Base-by-base conservation (phyloP, 2,113 vertebrate genomes). In the pig (Sus scrofa) region DNA sequence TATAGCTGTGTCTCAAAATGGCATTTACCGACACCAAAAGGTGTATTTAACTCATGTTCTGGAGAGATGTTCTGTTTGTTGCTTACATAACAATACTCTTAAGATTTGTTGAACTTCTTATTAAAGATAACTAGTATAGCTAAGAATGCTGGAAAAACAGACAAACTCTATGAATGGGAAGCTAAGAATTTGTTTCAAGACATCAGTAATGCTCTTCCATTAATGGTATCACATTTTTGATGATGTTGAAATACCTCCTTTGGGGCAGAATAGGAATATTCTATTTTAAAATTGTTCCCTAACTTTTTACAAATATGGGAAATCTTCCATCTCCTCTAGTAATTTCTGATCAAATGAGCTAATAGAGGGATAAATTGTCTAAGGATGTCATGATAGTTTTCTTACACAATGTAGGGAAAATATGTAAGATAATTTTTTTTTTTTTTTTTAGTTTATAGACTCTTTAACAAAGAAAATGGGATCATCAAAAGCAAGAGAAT, bases 271-370 rank as follows among this genome's bases (percentile, higher is more conserved):
- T 70, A 60, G 20, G 16, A 71, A 74, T 77, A 79, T 26, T 90
- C 75, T 6, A 95, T 90, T 96, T 95, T 71, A 58, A 65, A 77
- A 70, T 89, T 68, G 18, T 96, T 68, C 74, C 32, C 83, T 70
- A 62, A 62, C 1, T 50, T 94, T 85, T 88, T 94, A 73, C 2
- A 85, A 89, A 70, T 79, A 86, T 13, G 13, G 6, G 20, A 37
- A 62, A 67, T 88, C n/a, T 90, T 30, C 93, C 24, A 87, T 68
- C 9, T 73, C 10, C 74, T 65, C 56, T 68, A 89, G 84, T 14
- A 90, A 85, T 75, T 92, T 81, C 26, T 81, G 26, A 34, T 65
- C 27, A 75, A 44, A 32, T 70, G 30, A 79, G 14, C 18, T 94
- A 85, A 39, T 39, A 79, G 34, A 84, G 7, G 2, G 58, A 70